Base-by-base conservation (phyloP, 1,140 invertebrate genomes). In the Stegodyphus mimosarum region DNA sequence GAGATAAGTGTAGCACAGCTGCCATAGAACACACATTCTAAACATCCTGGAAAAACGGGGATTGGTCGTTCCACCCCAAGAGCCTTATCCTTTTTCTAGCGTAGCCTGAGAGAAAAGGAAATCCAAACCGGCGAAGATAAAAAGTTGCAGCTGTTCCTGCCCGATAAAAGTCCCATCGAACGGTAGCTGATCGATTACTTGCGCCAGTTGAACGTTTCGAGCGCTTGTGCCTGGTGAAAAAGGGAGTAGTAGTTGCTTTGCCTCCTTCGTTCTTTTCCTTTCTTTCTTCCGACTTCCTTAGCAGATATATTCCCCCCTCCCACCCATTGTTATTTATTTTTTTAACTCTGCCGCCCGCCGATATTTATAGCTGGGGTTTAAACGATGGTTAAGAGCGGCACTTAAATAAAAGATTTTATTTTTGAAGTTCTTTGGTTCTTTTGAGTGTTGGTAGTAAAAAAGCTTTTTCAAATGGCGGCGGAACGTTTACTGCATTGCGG, bases 121-220 rank as follows among this genome's bases (percentile, higher is more conserved):
- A 77, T 77, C 55, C 74, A 15, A 60, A 60, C 55, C 55, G 55
- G 55, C 5, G 67, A 70, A 60, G 78, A 80, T 51, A 80, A 80
- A 79, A 80, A 80, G 64, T 69, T 66, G 67, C 78, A 80, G 78
- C 78, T 80, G 78, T 80, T 67, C 33, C 49, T 66, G 6, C 13
- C 15, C 18, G 72, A 74, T 74, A 74, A 74, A 74, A 74, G 18
- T 6, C 70, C 6, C n/a, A n/a, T 33, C 33, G 33, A 33, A 67
- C 49, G 49, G 48, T 17, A 9, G 52, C 69, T 72, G 67, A 81
- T 81, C 78, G 67, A 72, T 60, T 60, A 81, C 67, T 53, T 49
- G 15, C n/a, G 66, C 69, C 78, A 70, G 69, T 17, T 70, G 51
- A 48, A 50, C 13, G n/a, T 55, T 74, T 83, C 80, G 80, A 74